phyloP scores from a whole-genome alignment of 2,797 vertebrate genomes.

The Crocidura indochinensis region DNA sequence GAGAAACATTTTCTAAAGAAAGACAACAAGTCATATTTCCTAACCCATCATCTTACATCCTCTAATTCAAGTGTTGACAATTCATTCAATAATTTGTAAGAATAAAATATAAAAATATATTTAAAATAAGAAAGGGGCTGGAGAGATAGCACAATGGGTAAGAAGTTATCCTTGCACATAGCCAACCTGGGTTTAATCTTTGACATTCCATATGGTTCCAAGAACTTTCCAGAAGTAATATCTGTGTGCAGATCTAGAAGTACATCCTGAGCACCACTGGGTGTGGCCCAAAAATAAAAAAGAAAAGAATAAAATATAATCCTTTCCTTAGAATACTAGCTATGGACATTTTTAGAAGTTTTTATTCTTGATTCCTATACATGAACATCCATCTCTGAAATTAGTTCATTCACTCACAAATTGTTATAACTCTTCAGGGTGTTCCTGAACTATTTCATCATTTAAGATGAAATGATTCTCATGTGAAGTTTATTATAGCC shows the following conservation, averaged over 20 bases:
- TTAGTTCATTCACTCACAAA: conserved; percentile 12
- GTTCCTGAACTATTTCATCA: conserved; percentile 32
- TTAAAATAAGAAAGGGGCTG: no score
- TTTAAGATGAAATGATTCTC: conserved; percentile 49
- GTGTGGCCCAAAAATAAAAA: no score
- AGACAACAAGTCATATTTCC: conserved; percentile 26
- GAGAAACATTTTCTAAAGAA: conserved; percentile 48
- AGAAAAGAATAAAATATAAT: not conserved
- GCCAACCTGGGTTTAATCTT: no score
- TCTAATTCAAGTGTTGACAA: not conserved
- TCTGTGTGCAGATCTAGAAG: no score
- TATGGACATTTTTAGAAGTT: conserved; percentile 14
- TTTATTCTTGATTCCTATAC: not conserved
- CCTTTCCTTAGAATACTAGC: not conserved
- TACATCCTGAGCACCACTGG: no score
- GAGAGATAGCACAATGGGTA: no score
- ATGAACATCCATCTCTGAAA: not conserved
- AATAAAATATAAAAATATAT: not conserved
- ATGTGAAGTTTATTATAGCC: conserved; percentile 48
- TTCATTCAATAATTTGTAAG: not conserved
- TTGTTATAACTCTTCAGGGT: conserved; percentile 21
- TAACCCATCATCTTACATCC: conserved; percentile 24
- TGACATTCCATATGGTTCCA: no score
- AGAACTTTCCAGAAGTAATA: no score
- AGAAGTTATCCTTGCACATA: no score